phyloP scores from a whole-genome alignment of 2,888 invertebrate species.

The Venustoraphidia nigricollis region DNA sequence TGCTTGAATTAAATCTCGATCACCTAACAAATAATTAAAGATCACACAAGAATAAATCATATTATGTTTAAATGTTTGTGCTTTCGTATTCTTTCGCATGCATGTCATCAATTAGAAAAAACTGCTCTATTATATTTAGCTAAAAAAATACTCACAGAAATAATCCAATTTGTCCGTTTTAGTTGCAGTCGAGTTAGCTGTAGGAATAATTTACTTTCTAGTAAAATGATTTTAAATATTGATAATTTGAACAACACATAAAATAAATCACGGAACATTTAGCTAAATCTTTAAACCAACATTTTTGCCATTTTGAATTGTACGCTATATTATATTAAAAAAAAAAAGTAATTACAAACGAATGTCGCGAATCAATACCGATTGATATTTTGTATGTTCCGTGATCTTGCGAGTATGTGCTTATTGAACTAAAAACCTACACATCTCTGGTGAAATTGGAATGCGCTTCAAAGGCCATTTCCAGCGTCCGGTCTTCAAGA shows the following conservation, averaged over 20 bases:
- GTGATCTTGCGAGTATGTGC: too few species aligned
- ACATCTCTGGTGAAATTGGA: constrained; percentile 48
- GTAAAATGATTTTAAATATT: not conserved
- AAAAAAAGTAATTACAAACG: too few species aligned
- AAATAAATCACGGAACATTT: too few species aligned
- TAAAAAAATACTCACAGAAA: constrained; percentile 35
- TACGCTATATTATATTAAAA: too few species aligned
- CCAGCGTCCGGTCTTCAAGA: constrained; percentile 62
- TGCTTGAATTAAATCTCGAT: constrained; percentile 69
- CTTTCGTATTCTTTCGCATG: too few species aligned
- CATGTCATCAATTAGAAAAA: not conserved
- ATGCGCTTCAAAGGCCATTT: constrained; percentile 61
- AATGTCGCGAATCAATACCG: too few species aligned
- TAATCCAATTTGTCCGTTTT: constrained; percentile 36
- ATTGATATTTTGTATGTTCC: too few species aligned
- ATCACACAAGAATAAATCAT: not conserved
- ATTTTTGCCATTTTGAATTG: too few species aligned
- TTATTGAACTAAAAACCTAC: constrained; percentile 10
- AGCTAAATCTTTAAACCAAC: too few species aligned
- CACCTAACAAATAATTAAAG: constrained; percentile 36
- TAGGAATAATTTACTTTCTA: constrained; percentile 26
- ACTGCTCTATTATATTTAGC: not conserved
- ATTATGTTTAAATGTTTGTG: too few species aligned
- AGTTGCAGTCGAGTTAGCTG: constrained; percentile 33
- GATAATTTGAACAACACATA: not conserved